Evolutionary conservation across 2,113 vertebrate genomes (phyloP).

Genomic region (Terrapene triunguis): DNA sequence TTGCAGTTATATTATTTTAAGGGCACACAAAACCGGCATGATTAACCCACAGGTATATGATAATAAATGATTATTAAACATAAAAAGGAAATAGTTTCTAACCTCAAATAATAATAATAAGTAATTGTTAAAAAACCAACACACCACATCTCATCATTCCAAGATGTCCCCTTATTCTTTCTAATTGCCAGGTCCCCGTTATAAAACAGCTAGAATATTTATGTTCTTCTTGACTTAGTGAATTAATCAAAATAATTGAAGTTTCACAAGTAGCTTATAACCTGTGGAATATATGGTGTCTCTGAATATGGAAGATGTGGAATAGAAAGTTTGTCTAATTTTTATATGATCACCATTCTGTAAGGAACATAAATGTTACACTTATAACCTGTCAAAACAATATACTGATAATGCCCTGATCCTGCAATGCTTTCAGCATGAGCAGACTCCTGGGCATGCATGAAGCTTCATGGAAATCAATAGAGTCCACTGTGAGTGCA

Average conservation of each 20-base stretch:
- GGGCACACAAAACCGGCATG: not conserved
- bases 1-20: not conserved
- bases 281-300: constrained; percentile 28
- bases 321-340: not conserved
- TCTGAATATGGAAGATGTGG: constrained; percentile 23
- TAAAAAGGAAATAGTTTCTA: constrained; percentile 16
- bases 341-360: constrained; percentile 23
- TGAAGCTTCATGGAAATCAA: not conserved
- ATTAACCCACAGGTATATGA: not conserved
- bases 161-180: constrained; percentile 19
- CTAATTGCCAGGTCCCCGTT: constrained; percentile 32
- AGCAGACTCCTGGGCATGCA: constrained; percentile 37
- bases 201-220: constrained; percentile 37
- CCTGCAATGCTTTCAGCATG: constrained; percentile 42
- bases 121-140: constrained; percentile 5
- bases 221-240: constrained; percentile 38
- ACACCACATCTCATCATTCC: not conserved
- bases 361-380: constrained; percentile 43
- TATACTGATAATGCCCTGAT: constrained; percentile 2
- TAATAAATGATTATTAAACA: not conserved
- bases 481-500: not conserved
- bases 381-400: constrained; percentile 58
- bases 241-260: constrained; percentile 64
- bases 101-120: not conserved
- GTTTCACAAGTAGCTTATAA: constrained; percentile 63